Evolutionary conservation across 2,888 invertebrate genomes (phyloP), one percentile per base, ranked within the genome.

Genomic region (Agonopterix subpropinquella): DNA sequence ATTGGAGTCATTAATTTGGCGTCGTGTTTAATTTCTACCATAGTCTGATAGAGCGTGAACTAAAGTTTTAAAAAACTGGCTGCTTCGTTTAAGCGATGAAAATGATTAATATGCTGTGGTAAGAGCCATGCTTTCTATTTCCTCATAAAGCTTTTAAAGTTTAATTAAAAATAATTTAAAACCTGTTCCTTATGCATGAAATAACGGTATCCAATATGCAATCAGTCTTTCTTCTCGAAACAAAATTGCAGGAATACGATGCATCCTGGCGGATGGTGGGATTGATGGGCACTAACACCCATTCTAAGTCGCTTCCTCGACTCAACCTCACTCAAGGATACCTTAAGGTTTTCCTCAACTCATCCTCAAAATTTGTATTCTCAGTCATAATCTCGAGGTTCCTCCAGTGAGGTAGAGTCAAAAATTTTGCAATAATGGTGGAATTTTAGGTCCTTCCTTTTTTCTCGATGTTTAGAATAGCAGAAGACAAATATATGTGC

Each of bases 111-210:
- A 47, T 48, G 47, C 53, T 41, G 18, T 44, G 45, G 10, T 45
- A 49, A 49, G 44, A 50, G 48, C 48, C 13, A 44, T 54, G 52
- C 56, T 56, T 53, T 57, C 51, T 52, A 52, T 47, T 53, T 53
- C 53, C 53, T 54, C 51, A 39, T 39, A 36, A 13, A 54, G 52
- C 53, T 62, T 59, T 56, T 57, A 53, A 28, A 49, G 49, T 49
- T 59, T 60, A 59, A 62, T 62, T 61, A 57, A 61, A 49, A 52
- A 47, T 51, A 46, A 46, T 51, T 48, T 48, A 45, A 48, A 39
- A 43, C 41, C 15, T 41, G 44, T 43, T 47, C 51, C 55, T 56
- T 60, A 54, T 54, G 50, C 15, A 45, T 47, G 43, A 42, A 41
- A 44, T 48, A 51, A 51, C 51, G 43, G 51, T 48, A 41, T 43